Conservation (phyloP, 2,113 vertebrate genomes). For the Seriola rivoliana region DNA sequence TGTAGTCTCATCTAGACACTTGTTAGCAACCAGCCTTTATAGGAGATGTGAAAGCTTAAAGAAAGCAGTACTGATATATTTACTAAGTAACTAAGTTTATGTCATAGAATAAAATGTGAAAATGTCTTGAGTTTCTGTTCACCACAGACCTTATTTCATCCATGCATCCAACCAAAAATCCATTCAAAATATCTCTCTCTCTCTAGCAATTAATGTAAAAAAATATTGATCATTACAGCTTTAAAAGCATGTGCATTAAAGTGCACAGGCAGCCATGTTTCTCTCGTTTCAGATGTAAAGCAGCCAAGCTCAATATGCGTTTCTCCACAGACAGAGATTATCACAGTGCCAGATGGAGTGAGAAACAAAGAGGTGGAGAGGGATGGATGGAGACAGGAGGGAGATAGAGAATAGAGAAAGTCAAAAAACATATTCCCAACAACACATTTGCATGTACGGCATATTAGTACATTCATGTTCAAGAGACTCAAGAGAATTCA, state of each 20-base stretch:
- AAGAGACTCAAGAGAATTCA: slow-evolving; percentile 5
- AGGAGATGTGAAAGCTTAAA: no score
- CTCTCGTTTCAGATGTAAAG: neutral
- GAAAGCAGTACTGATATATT: no score
- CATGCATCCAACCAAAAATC: no score
- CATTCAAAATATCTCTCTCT: no score
- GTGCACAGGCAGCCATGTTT: neutral
- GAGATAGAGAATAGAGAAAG: neutral
- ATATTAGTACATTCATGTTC: neutral
- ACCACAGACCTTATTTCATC: no score
- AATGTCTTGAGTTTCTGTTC: no score
- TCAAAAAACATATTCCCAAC: slow-evolving; percentile 5
- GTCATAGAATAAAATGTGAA: no score
- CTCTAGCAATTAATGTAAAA: neutral
- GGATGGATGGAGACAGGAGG: neutral
- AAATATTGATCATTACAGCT: neutral
- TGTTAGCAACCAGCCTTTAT: no score
- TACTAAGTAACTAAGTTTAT: no score
- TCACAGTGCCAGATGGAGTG: slow-evolving; percentile 28
- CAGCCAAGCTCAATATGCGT: neutral
- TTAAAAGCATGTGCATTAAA: neutral
- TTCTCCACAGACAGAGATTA: slow-evolving; percentile 24
- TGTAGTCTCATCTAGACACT: no score
- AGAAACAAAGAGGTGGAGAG: slow-evolving; percentile 3
- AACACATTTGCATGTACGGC: neutral